These are phyloP conservation scores for Meandrusa payeni DNA, from an alignment of 2,888 invertebrate species.

Conservation along the genomic window DNA sequence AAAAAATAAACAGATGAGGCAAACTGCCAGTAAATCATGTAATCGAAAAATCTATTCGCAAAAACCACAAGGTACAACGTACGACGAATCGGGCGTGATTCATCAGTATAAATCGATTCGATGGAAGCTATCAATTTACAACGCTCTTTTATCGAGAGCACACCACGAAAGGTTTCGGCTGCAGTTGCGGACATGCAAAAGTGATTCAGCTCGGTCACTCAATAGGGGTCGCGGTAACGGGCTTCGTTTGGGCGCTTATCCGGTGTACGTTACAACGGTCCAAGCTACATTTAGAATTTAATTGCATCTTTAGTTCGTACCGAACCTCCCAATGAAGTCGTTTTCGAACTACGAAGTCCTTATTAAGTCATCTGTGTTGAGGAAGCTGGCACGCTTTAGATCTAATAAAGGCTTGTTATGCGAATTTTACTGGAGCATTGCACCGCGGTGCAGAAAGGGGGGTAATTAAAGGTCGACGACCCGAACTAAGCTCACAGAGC, in stretches of 20 bases:
- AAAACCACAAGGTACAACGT: constrained; percentile 31
- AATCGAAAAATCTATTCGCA: too few relatives aligned
- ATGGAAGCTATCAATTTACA: constrained; percentile 52
- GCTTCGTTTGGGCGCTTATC: constrained; percentile 55
- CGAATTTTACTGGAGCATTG: constrained; percentile 78
- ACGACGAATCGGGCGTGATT: constrained; percentile 53
- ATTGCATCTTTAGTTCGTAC: constrained; percentile 5
- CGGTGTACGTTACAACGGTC: constrained; percentile 43
- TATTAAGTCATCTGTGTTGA: constrained; percentile 30
- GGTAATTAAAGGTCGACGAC: constrained; percentile 75
- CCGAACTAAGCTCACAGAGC: constrained; percentile 54
- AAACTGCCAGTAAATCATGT: too few relatives aligned
- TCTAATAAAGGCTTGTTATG: constrained; percentile 75
- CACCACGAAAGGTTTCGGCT: constrained; percentile 54
- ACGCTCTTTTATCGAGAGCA: constrained; percentile 48
- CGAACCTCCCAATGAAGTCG: neutral
- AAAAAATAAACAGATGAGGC: too few relatives aligned
- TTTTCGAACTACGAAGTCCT: constrained; percentile 13
- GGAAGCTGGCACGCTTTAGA: constrained; percentile 44
- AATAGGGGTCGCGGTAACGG: constrained; percentile 44
- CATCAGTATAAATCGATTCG: constrained; percentile 55
- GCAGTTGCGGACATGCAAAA: constrained; percentile 41
- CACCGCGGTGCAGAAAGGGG: constrained; percentile 62
- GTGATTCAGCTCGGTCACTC: constrained; percentile 52
- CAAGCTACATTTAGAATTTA: constrained; percentile 16